Base-by-base conservation (phyloP, 2,113 vertebrate species). In the Protomyctophum bolini region DNA sequence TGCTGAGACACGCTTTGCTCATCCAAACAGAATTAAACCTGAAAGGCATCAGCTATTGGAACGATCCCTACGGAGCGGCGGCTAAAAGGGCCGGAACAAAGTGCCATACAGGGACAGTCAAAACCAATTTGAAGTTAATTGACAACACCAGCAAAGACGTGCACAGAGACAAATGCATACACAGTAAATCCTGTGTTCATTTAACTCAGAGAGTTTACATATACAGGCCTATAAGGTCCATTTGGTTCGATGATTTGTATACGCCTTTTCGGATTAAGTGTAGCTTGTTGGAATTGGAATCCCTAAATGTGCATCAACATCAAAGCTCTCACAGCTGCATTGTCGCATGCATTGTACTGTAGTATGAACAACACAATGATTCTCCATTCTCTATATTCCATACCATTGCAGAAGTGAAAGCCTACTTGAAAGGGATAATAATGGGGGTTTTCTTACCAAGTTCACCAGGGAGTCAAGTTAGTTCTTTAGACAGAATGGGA, bases 21-120 rank as follows among this genome's bases (percentile, higher is more conserved):
- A 82, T 84, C 81, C 81, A 85, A 86, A 85, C 66, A 78, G 73
- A 87, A 86, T 90, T 83, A 82, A 88, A 89, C 45, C 76, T 75
- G 76, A 88, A 88, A 86, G 76, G 72, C 78, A 58, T 71, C 65
- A 33, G 66, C 73, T 74, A 70, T 72, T 76, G 49, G 47, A 76
- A 50, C 10, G 66, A 70, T 86, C 83, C 80, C 85, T 46, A 6
- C 72, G 81, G 85, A 87, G 58, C 4, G 9, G 15, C 7, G 63
- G 72, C 67, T 80, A 71, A 80, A 81, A 83, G 74, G 69, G 70
- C 51, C 46, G 52, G 51, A 79, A 80, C 60, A 68, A 67, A 55
- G 78, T 76, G 65, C 66, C 59, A 61, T 58, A 66, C 78, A 70
- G 76, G 75, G 68, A 79, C 71, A 79, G 76, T 81, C 59, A 66